These are phyloP conservation scores for Brachymystax lenok DNA, from an alignment of 2,797 vertebrate genomes.

Conservation along the genomic window DNA sequence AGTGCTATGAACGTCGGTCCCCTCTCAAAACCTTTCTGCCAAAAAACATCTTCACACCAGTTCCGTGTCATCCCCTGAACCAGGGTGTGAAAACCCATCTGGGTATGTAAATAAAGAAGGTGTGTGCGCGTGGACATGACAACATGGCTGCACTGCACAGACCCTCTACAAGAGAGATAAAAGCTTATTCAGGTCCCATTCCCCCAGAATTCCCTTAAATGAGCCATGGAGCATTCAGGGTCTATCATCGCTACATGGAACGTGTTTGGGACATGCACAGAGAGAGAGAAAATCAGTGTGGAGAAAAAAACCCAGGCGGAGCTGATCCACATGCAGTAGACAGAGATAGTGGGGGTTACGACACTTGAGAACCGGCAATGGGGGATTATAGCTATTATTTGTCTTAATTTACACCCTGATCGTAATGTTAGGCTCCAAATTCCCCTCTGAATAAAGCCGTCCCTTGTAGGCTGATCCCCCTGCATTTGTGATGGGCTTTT, in stretches of 20 bases:
- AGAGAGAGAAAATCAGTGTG: neutral
- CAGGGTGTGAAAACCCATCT: slow-evolving; percentile 66
- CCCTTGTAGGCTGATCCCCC: slow-evolving; percentile 43
- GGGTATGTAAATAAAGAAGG: slow-evolving; percentile 58
- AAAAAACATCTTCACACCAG: slow-evolving; percentile 62
- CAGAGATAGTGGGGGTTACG: neutral
- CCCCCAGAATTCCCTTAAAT: slow-evolving; percentile 30
- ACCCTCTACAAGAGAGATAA: slow-evolving; percentile 65
- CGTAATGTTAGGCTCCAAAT: slow-evolving; percentile 20
- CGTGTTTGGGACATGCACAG: slow-evolving; percentile 25
- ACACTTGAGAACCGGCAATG: slow-evolving; percentile 7
- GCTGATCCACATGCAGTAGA: neutral
- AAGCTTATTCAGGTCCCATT: slow-evolving; percentile 71
- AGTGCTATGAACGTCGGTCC: slow-evolving; percentile 6
- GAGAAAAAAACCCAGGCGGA: neutral
- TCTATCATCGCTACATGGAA: neutral
- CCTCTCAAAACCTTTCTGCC: slow-evolving; percentile 12
- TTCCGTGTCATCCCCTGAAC: slow-evolving; percentile 46
- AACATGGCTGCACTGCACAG: slow-evolving; percentile 24
- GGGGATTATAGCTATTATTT: slow-evolving; percentile 46
- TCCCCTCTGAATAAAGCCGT: slow-evolving; percentile 20
- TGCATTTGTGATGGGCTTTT: slow-evolving; percentile 33
- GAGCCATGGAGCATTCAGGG: neutral
- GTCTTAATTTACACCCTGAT: slow-evolving; percentile 48
- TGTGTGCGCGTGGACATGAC: slow-evolving; percentile 56